Evolutionary conservation across 1,140 invertebrate species (phyloP).

Genomic region (Centruroides vittatus): DNA sequence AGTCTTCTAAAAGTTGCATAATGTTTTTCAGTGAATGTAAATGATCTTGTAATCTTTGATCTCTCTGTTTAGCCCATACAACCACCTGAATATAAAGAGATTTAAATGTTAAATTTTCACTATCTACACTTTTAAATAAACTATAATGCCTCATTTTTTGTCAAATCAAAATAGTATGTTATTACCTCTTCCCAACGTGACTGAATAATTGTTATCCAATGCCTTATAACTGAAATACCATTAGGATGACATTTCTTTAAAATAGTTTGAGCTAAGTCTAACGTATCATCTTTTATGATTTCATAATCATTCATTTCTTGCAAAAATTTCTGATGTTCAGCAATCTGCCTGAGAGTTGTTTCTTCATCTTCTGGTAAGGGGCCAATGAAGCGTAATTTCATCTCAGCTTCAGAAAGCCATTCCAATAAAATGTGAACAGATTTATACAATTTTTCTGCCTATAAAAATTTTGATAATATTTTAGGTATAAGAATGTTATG

Average conservation of each 20-base stretch:
- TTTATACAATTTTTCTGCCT: constrained; percentile 83
- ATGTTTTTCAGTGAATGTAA: constrained; percentile 38
- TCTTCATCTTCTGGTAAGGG: constrained; percentile 78
- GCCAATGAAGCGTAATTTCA: constrained; percentile 69
- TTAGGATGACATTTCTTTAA: constrained; percentile 84
- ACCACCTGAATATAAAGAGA: constrained; percentile 21
- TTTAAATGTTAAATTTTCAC: not conserved
- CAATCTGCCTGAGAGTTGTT: constrained; percentile 62
- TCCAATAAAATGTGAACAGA: constrained; percentile 83
- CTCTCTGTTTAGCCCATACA: constrained; percentile 42
- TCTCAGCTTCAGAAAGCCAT: constrained; percentile 90
- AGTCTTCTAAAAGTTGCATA: constrained; percentile 65
- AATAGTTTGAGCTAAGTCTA: constrained; percentile 75
- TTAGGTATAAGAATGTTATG: not conserved
- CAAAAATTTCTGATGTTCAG: constrained; percentile 72
- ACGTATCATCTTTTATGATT: constrained; percentile 66
- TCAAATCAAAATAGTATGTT: not conserved
- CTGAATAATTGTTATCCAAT: constrained; percentile 93
- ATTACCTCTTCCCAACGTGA: constrained; percentile 73
- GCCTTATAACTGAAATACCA: constrained; percentile 81
- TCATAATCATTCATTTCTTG: constrained; percentile 68
- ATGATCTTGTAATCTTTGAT: constrained; percentile 63
- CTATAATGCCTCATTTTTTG: not conserved
- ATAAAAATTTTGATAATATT: not conserved
- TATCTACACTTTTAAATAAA: not conserved